Evolutionary conservation across 1,140 invertebrate species (phyloP).

Genomic region (Steinernema feltiae): DNA sequence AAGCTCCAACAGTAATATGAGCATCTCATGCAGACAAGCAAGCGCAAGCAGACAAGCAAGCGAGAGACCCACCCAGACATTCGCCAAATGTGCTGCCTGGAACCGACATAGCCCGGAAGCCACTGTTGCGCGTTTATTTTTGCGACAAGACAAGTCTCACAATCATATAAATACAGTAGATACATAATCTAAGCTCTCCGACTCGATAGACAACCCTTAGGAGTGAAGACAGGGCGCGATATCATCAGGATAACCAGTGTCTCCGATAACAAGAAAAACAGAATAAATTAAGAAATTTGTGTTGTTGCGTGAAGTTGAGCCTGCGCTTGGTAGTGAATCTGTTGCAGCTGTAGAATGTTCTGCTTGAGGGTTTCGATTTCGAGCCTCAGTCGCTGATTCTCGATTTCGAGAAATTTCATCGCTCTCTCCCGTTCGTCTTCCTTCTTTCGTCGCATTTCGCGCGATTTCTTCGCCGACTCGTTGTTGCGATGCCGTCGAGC

Average conservation of each 20-base stretch:
- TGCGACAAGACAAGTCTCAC: not conserved
- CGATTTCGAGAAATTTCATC: not conserved
- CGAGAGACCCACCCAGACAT: too few species aligned
- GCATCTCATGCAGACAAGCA: too few species aligned
- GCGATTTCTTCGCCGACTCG: slow-evolving; percentile 8
- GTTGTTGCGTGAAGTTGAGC: not conserved
- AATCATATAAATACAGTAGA: not conserved
- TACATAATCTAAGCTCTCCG: slow-evolving; percentile 3
- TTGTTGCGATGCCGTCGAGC: not conserved
- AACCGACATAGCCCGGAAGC: too few species aligned
- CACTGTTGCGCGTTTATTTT: too few species aligned
- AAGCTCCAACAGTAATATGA: too few species aligned
- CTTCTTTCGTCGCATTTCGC: not conserved
- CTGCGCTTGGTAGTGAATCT: not conserved
- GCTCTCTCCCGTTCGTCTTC: not conserved
- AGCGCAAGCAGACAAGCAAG: too few species aligned
- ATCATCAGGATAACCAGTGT: not conserved
- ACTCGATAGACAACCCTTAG: slow-evolving; percentile 5
- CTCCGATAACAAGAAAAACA: not conserved
- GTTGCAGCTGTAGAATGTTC: not conserved
- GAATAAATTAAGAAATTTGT: not conserved
- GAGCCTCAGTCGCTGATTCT: not conserved
- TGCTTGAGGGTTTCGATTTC: not conserved
- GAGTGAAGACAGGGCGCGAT: too few species aligned
- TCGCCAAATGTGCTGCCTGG: too few species aligned